Evolutionary conservation across 1,140 invertebrate genomes (phyloP).

Genomic region (Euura saliciscinereae): DNA sequence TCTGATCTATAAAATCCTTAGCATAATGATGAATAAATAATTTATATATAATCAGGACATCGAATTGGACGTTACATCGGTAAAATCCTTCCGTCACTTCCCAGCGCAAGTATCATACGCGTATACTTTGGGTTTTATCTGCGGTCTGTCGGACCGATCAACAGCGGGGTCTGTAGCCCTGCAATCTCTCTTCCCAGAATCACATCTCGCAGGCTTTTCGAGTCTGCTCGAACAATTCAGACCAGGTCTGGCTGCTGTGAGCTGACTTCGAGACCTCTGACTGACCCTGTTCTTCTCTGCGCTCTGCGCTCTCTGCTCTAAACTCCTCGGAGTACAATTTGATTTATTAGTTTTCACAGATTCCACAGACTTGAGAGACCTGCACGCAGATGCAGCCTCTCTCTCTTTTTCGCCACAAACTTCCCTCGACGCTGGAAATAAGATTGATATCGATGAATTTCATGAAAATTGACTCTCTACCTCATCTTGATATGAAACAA

Average conservation of each 20-base stretch:
- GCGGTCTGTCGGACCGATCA: not conserved
- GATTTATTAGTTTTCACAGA: not conserved
- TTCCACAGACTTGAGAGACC: not conserved
- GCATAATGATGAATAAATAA: not conserved
- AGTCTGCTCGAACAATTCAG: not conserved
- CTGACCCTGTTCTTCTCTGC: not conserved
- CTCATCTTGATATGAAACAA: not conserved
- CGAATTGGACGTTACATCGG: not conserved
- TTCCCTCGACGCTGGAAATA: too few species aligned
- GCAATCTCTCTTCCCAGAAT: not conserved
- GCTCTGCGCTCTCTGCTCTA: not conserved
- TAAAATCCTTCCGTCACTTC: not conserved
- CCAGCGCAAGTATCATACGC: not conserved
- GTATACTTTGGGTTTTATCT: not conserved
- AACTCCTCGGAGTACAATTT: not conserved
- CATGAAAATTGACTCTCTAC: not conserved
- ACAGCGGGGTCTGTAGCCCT: not conserved
- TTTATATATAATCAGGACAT: not conserved
- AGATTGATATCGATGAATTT: not conserved
- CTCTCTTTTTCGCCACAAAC: too few species aligned
- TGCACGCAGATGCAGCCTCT: not conserved
- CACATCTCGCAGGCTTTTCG: not conserved
- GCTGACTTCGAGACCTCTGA: not conserved
- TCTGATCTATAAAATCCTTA: not conserved
- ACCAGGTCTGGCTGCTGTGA: not conserved